Conservation (phyloP, 1,140 invertebrate genomes). For the Portunus trituberculatus region DNA sequence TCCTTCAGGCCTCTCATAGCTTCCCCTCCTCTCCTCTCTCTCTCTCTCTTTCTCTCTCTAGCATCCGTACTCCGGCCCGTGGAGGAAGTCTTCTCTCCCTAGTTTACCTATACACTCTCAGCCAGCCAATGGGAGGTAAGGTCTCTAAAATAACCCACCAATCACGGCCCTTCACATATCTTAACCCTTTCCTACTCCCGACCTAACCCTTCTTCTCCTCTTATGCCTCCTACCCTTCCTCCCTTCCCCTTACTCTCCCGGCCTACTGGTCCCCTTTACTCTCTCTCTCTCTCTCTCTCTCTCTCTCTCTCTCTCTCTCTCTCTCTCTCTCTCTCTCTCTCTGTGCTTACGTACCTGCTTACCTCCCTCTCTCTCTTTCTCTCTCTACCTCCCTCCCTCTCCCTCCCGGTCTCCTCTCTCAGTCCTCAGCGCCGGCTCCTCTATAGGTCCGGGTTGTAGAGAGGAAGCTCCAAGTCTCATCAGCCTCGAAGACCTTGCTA, state of each 20-base stretch:
- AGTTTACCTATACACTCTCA: not conserved
- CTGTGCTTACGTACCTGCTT: not conserved
- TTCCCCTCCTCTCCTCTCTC: not conserved
- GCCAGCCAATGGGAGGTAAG: not conserved
- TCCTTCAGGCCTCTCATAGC: not conserved
- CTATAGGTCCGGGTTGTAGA: not conserved
- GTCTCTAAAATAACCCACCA: constrained; percentile 28
- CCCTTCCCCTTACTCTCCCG: not conserved
- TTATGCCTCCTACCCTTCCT: not conserved
- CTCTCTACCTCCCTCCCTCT: not conserved
- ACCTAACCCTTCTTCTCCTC: not conserved
- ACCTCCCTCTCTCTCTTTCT: not conserved
- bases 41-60: not conserved
- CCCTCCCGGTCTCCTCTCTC: not conserved
- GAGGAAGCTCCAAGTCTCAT: constrained; percentile 35
- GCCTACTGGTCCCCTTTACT: not conserved
- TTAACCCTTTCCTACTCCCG: constrained; percentile 33
- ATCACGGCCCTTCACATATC: not conserved
- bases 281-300: not conserved
- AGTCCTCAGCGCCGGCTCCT: not conserved
- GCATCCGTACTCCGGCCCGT: not conserved
- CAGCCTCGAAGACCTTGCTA: not conserved
- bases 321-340: not conserved
- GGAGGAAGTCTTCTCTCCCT: not conserved
- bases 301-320: not conserved